phyloP scores from a whole-genome alignment of 2,113 vertebrate species.

The Nothocercus nigrocapillus region DNA sequence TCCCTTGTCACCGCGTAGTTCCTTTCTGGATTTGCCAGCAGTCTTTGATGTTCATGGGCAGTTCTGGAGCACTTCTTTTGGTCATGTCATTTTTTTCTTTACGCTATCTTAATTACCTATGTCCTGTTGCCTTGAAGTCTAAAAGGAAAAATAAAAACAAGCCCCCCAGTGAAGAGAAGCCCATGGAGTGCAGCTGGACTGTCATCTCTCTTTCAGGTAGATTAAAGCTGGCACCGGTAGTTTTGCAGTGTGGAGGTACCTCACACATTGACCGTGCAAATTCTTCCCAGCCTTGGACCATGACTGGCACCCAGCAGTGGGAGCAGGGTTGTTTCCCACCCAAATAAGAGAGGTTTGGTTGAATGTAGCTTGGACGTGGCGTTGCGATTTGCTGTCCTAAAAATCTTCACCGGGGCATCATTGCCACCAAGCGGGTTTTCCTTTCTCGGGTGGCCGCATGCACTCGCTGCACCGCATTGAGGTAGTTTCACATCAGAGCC shows the following conservation, averaged over 20 bases:
- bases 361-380: not conserved
- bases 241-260: not conserved
- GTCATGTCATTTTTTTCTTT: not conserved
- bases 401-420: not conserved
- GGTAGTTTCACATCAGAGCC: not conserved
- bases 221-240: not conserved
- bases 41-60: not conserved
- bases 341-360: not conserved
- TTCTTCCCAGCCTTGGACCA: not conserved
- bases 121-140: not conserved
- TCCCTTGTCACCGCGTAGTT: not conserved
- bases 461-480: not conserved
- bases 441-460: not conserved
- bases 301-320: not conserved
- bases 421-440: not conserved
- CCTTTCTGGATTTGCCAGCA: not conserved
- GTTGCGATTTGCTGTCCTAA: not conserved
- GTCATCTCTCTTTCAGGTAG: not conserved
- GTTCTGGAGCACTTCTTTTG: not conserved
- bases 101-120: not conserved
- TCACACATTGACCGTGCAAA: not conserved
- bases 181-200: not conserved
- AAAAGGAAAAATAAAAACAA: not conserved
- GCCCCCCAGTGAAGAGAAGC: not conserved
- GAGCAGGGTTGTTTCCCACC: not conserved